Evolutionary conservation across 2,888 invertebrate species (phyloP).

Genomic region (Asteroscopus sphinx): DNA sequence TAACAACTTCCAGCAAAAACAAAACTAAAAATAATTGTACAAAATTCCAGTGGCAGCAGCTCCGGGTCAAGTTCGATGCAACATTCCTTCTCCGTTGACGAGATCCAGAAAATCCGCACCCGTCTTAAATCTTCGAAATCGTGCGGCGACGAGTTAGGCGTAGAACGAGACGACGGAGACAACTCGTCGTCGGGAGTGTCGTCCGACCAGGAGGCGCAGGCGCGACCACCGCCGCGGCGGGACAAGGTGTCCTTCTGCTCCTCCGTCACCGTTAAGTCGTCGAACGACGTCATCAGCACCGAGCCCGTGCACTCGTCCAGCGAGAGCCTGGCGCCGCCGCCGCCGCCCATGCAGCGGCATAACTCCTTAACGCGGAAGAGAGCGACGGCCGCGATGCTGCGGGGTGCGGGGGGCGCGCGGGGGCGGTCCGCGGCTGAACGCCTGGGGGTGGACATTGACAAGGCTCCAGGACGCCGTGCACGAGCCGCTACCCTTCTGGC

Average conservation of each 20-base stretch:
- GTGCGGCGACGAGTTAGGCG: conserved; percentile 94
- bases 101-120: conserved; percentile 96
- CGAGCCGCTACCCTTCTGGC: conserved; percentile 94
- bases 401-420: conserved; percentile 72
- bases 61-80: conserved; percentile 94
- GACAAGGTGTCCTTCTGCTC: conserved; percentile 88
- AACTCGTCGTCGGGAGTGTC: conserved; percentile 97
- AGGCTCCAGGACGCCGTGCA: conserved; percentile 85
- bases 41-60: conserved; percentile 91
- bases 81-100: conserved; percentile 96
- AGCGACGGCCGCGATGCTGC: conserved; percentile 89
- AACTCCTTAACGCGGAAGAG: conserved; percentile 91
- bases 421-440: conserved; percentile 82
- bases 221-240: conserved; percentile 73
- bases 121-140: conserved; percentile 96
- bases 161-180: conserved; percentile 94
- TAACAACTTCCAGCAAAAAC: background rate
- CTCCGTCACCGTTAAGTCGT: conserved; percentile 86
- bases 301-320: conserved; percentile 87
- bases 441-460: conserved; percentile 80
- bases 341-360: conserved; percentile 89
- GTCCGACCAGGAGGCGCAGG: conserved; percentile 93
- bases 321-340: conserved; percentile 82
- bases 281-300: conserved; percentile 88
- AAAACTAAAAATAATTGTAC: background rate